Evolutionary conservation across 2,888 invertebrate species (phyloP).

Genomic region (Ligdia adustata): DNA sequence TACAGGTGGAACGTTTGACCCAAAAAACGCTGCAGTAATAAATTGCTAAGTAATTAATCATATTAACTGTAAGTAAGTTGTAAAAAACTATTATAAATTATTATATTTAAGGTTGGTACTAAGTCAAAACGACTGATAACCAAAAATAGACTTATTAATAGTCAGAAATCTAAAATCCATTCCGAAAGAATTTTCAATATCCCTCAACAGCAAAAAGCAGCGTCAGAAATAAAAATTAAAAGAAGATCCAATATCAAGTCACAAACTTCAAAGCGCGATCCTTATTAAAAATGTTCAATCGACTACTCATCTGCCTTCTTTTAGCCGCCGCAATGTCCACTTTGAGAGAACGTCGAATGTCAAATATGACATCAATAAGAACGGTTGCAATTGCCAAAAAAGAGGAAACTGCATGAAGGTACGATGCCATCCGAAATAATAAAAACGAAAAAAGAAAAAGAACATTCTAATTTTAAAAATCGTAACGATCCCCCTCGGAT

Average conservation of each 20-base stretch:
- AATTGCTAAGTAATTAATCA: not conserved
- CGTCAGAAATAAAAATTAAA: conserved; percentile 3
- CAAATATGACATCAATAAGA: conserved; percentile 44
- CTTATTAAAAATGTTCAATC: conserved; percentile 28
- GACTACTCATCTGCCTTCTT: conserved; percentile 21
- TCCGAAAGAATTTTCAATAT: not conserved
- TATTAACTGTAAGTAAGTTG: too few relatives aligned
- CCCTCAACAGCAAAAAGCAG: not conserved
- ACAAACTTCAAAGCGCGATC: conserved; percentile 7
- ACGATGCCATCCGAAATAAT: conserved; percentile 17
- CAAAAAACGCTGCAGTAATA: not conserved
- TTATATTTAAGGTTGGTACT: too few relatives aligned
- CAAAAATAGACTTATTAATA: not conserved
- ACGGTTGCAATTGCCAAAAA: conserved; percentile 33
- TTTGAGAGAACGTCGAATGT: conserved; percentile 32
- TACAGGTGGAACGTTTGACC: conserved; percentile 11
- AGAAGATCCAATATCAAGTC: conserved; percentile 4
- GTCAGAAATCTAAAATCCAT: not conserved
- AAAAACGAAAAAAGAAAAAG: conserved; percentile 52
- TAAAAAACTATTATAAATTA: too few relatives aligned
- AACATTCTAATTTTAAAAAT: conserved; percentile 70
- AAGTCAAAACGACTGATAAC: not conserved
- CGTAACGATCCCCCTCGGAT: conserved; percentile 62
- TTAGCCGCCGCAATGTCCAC: conserved; percentile 27
- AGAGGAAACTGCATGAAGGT: conserved; percentile 1